phyloP scores from a whole-genome alignment of 1,140 invertebrate genomes.

The Drosophila biarmipes region DNA sequence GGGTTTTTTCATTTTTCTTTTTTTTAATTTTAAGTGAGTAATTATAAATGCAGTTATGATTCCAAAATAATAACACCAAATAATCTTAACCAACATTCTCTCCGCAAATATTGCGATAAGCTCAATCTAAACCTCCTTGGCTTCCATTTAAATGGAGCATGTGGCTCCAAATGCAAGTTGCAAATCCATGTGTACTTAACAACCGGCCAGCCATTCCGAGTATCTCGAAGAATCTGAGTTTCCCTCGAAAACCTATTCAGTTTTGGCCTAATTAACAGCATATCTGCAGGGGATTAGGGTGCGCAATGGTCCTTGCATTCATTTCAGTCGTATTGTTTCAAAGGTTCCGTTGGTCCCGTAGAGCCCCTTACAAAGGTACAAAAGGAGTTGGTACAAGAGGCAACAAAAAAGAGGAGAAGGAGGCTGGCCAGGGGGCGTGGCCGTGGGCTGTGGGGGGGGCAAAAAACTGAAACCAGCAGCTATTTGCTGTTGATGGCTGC shows the following conservation, averaged over 20 bases:
- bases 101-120: background rate
- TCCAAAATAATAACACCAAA: background rate
- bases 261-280: slow-evolving; percentile 57
- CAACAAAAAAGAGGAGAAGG: background rate
- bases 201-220: slow-evolving; percentile 1
- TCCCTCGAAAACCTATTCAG: slow-evolving; percentile 24
- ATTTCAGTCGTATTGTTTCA: slow-evolving; percentile 61
- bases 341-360: slow-evolving; percentile 28
- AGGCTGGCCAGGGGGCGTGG: background rate
- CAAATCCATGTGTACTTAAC: slow-evolving; percentile 43
- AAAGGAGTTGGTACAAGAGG: slow-evolving; percentile 22
- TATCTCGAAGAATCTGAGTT: slow-evolving; percentile 35
- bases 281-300: slow-evolving; percentile 56
- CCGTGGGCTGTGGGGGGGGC: background rate
- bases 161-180: slow-evolving; percentile 11
- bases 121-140: background rate
- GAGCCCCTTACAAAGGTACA: slow-evolving; percentile 30
- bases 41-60: background rate
- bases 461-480: slow-evolving; percentile 59
- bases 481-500: slow-evolving; percentile 81
- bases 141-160: background rate
- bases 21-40: background rate
- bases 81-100: background rate
- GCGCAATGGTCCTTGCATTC: slow-evolving; percentile 46
- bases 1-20: background rate